Conservation (phyloP, 2,113 vertebrate genomes). For the Meriones unguiculatus region DNA sequence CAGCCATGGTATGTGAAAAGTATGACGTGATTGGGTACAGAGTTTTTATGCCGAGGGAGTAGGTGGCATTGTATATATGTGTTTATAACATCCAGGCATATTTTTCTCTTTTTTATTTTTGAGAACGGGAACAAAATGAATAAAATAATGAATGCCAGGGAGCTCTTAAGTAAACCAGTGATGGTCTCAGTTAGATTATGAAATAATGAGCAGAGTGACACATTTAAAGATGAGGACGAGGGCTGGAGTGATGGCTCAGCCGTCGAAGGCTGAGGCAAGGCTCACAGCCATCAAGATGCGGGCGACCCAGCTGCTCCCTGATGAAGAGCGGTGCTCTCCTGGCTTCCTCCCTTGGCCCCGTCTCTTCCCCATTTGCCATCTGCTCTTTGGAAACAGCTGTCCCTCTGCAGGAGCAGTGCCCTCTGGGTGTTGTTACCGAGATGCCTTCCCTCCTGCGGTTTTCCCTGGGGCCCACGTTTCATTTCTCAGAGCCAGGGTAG, state of each 20-base stretch:
- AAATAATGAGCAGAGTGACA: neutral
- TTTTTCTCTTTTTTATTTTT: neutral
- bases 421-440: neutral
- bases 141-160: neutral
- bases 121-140: neutral
- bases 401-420: conserved; percentile 26
- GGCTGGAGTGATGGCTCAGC: no score
- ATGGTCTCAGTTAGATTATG: neutral
- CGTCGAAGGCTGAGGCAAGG: no score
- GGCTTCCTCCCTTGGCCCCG: conserved; percentile 52
- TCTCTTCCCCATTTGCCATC: conserved; percentile 71
- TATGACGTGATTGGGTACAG: neutral
- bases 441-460: conserved; percentile 23
- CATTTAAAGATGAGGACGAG: neutral
- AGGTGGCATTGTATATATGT: neutral
- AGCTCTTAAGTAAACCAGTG: neutral
- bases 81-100: neutral
- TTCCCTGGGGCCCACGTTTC: conserved; percentile 61
- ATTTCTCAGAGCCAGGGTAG: conserved; percentile 54
- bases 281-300: neutral
- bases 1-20: neutral
- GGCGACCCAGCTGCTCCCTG: neutral
- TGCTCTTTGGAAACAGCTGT: conserved; percentile 65
- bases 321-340: conserved; percentile 9
- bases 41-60: neutral